A percentile compares a stretch with the other conserved stretches of the same genome.
phyloP scores from a whole-genome alignment of 2,888 invertebrate species.

The Alentia gelatinosa region DNA sequence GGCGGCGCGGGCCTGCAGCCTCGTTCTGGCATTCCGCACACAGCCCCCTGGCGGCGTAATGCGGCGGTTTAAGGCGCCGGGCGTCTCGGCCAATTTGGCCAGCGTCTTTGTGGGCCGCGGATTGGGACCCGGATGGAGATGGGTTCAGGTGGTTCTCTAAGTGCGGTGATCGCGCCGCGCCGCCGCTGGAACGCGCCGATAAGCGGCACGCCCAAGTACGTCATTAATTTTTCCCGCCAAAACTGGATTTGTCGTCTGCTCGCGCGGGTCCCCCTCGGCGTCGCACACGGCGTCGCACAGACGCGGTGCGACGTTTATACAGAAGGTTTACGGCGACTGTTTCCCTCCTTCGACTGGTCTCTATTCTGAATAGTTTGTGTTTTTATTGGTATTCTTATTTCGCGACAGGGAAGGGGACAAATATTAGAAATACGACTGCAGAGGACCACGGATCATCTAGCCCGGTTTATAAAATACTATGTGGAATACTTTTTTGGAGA shows the following conservation, averaged over 20 bases:
- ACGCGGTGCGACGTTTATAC: background rate
- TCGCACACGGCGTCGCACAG: background rate
- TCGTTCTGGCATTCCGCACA: background rate
- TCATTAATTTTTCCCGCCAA: conserved; percentile 39
- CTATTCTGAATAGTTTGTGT: too few relatives aligned
- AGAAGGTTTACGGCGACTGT: background rate
- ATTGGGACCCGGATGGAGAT: background rate
- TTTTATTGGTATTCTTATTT: too few relatives aligned
- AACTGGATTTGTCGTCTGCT: background rate
- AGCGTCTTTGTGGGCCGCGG: background rate
- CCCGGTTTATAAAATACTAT: too few relatives aligned
- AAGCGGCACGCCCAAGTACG: conserved; percentile 28
- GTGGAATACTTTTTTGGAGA: too few relatives aligned
- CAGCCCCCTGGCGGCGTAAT: background rate
- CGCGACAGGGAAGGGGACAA: too few relatives aligned
- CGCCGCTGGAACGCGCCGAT: conserved; percentile 43
- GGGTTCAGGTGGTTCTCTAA: conserved; percentile 35
- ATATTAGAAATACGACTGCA: too few relatives aligned
- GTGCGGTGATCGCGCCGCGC: background rate
- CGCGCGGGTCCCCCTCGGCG: background rate
- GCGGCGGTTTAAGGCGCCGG: background rate
- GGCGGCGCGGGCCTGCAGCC: background rate
- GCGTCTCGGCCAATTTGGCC: background rate
- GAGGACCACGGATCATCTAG: too few relatives aligned
- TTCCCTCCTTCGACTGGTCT: background rate